Conservation (phyloP, 1,140 invertebrate species). For the Platorchestia sp. region DNA sequence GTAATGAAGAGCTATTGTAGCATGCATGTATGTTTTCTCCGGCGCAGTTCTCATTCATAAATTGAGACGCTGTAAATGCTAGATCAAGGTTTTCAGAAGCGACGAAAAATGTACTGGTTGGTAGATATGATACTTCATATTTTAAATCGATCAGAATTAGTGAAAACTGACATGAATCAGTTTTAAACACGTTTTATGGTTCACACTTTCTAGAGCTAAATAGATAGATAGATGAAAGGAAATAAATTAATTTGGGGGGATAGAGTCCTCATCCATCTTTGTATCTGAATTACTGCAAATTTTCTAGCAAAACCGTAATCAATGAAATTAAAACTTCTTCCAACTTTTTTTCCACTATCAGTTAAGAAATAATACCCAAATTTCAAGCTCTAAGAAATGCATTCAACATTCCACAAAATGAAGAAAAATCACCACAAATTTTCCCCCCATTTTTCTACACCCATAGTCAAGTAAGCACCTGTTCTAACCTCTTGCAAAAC, state of each 20-base stretch:
- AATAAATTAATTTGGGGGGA: neutral
- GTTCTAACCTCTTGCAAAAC: too few species aligned
- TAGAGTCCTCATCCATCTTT: neutral
- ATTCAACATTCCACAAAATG: neutral
- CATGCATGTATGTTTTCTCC: neutral
- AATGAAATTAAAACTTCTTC: too few species aligned
- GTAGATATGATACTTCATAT: too few species aligned
- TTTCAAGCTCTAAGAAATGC: too few species aligned
- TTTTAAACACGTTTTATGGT: too few species aligned
- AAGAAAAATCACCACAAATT: neutral
- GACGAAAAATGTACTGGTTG: neutral
- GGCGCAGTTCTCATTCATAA: neutral
- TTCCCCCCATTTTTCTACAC: neutral
- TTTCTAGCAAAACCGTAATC: too few species aligned
- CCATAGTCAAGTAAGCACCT: too few species aligned
- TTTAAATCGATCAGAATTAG: too few species aligned
- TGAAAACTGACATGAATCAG: too few species aligned
- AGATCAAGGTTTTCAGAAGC: neutral
- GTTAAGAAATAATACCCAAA: too few species aligned
- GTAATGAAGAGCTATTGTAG: neutral
- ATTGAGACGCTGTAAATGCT: neutral
- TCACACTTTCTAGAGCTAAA: too few species aligned
- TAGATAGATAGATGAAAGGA: neutral
- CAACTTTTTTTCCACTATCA: neutral
- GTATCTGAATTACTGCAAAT: too few species aligned